These are phyloP conservation scores for Nasonia longicornis DNA, from an alignment of 1,140 invertebrate species.

Conservation along the genomic window DNA sequence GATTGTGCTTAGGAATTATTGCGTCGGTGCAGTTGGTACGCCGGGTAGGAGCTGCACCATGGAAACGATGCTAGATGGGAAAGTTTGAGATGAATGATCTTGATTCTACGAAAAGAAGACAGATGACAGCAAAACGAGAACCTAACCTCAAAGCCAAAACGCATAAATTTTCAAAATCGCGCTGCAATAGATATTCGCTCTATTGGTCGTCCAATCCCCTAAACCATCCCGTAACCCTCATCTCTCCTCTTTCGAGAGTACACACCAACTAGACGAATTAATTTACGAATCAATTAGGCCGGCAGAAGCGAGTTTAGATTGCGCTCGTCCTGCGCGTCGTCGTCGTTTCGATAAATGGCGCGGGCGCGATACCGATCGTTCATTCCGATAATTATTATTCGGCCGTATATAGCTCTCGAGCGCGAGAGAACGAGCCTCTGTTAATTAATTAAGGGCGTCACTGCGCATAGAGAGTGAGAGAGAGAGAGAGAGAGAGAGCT, in stretches of 20 bases:
- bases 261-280: slow-evolving; percentile 49
- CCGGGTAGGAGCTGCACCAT: too few species aligned
- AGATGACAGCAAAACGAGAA: too few species aligned
- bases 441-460: slow-evolving; percentile 57
- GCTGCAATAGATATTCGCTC: too few species aligned
- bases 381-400: slow-evolving; percentile 67
- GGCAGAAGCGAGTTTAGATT: slow-evolving; percentile 53
- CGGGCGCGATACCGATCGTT: slow-evolving; percentile 61
- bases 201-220: too few species aligned
- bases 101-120: too few species aligned
- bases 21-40: neutral
- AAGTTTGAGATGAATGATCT: neutral
- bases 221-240: too few species aligned
- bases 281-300: slow-evolving; percentile 63
- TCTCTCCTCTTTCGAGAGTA: too few species aligned
- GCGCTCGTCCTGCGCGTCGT: slow-evolving; percentile 24
- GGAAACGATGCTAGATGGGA: neutral
- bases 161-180: too few species aligned
- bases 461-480: neutral
- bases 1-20: slow-evolving; percentile 24
- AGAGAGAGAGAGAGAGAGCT: neutral
- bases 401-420: slow-evolving; percentile 22
- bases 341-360: slow-evolving; percentile 61
- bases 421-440: slow-evolving; percentile 48
- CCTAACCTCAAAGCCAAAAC: too few species aligned